Evolutionary conservation across 2,888 invertebrate genomes (phyloP).

Genomic region (Campoplex nolae): DNA sequence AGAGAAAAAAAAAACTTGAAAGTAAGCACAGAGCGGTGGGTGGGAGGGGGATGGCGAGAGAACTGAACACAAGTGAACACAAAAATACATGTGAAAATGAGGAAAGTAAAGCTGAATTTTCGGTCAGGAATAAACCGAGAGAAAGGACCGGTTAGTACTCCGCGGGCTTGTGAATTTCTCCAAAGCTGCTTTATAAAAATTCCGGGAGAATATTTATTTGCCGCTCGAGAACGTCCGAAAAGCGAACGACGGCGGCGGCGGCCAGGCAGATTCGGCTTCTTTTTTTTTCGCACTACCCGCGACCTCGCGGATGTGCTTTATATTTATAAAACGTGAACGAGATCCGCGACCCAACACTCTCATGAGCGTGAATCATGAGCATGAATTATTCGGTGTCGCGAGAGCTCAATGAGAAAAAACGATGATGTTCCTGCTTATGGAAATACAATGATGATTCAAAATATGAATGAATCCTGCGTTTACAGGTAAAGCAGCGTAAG

Average conservation of each 20-base stretch:
- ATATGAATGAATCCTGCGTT: slow-evolving; percentile 24
- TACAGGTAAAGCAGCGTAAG: background rate
- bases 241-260: background rate
- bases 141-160: slow-evolving; percentile 7
- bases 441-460: slow-evolving; percentile 27
- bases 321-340: slow-evolving; percentile 59
- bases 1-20: slow-evolving; percentile 13
- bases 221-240: slow-evolving; percentile 47
- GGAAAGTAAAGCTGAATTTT: slow-evolving; percentile 7
- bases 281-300: slow-evolving; percentile 33
- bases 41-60: background rate
- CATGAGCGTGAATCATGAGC: slow-evolving; percentile 15
- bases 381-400: slow-evolving; percentile 36
- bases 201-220: slow-evolving; percentile 67
- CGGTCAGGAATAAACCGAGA: slow-evolving; percentile 31
- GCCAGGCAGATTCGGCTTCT: slow-evolving; percentile 5
- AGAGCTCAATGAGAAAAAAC: slow-evolving; percentile 8
- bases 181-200: slow-evolving; percentile 68
- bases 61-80: background rate
- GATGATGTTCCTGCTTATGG: slow-evolving; percentile 25
- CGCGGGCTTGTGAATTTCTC: slow-evolving; percentile 58
- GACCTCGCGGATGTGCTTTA: slow-evolving; percentile 43
- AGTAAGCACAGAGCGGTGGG: slow-evolving; percentile 1
- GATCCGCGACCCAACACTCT: slow-evolving; percentile 18
- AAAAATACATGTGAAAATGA: slow-evolving; percentile 25